Evolutionary conservation across 2,797 vertebrate genomes (phyloP).

Genomic region (Graptemys geographica): DNA sequence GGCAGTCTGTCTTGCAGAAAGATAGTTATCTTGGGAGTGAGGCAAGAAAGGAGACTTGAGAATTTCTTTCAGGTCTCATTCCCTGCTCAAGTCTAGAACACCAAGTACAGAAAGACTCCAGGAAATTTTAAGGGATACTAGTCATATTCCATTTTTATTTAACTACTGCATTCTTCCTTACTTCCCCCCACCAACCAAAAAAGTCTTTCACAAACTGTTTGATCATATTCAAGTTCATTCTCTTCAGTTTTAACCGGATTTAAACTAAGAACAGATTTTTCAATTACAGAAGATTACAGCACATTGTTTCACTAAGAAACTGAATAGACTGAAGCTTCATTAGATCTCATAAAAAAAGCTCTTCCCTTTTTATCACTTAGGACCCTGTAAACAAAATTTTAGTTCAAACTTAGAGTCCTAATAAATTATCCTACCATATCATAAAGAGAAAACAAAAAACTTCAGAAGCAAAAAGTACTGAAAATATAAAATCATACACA

Average conservation of each 20-base stretch:
- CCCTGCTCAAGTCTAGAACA: neutral
- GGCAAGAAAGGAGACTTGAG: neutral
- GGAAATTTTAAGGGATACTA: neutral
- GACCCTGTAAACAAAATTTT: neutral
- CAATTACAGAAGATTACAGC: conserved; percentile 14
- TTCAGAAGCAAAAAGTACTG: neutral
- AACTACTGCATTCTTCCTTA: neutral
- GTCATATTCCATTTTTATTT: neutral
- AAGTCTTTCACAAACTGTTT: conserved; percentile 23
- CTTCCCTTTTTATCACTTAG: conserved; percentile 1
- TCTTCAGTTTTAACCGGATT: conserved; percentile 55
- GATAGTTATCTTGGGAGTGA: neutral
- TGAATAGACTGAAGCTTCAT: neutral
- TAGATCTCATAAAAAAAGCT: neutral
- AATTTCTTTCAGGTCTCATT: neutral
- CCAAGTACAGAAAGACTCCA: neutral
- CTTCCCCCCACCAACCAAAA: neutral
- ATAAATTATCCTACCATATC: neutral
- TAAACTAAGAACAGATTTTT: conserved; percentile 26
- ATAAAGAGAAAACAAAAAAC: neutral
- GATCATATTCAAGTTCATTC: conserved; percentile 47
- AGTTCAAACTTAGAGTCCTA: neutral
- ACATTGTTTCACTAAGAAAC: conserved; percentile 2
- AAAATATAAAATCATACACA: neutral
- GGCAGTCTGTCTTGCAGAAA: neutral